A percentile compares a stretch with the other conserved stretches of the same genome.
phyloP scores from a whole-genome alignment of 2,113 vertebrate genomes.

The Pyrgilauda ruficollis region DNA sequence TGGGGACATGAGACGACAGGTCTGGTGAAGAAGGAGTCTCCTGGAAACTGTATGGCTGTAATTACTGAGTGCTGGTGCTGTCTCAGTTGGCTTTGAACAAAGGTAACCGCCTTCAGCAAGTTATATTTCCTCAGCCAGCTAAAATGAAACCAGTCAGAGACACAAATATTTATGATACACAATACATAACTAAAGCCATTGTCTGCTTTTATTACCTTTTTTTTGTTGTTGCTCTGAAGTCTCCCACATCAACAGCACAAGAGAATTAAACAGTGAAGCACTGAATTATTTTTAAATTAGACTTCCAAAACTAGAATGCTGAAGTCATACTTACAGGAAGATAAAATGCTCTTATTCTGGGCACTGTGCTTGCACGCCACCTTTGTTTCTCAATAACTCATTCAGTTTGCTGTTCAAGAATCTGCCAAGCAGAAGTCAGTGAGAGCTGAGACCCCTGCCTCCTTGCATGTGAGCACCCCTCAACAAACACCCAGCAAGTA shows the following conservation, averaged over 20 bases:
- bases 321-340: conserved; percentile 9
- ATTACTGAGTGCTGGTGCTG: conserved; percentile 70
- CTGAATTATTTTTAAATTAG: conserved; percentile 54
- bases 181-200: conserved; percentile 59
- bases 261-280: conserved; percentile 51
- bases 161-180: conserved; percentile 68
- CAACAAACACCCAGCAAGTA: background rate
- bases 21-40: conserved; percentile 70
- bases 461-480: background rate
- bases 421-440: background rate
- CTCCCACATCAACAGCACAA: conserved; percentile 38
- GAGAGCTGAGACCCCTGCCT: background rate
- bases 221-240: conserved; percentile 56
- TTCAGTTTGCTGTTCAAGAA: background rate
- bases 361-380: background rate
- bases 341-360: background rate
- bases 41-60: conserved; percentile 71
- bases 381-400: background rate
- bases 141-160: conserved; percentile 69
- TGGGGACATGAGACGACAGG: conserved; percentile 69
- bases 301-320: background rate
- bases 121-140: conserved; percentile 68
- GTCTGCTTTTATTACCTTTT: conserved; percentile 65
- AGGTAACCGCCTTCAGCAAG: conserved; percentile 68
- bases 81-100: conserved; percentile 72